phyloP scores from a whole-genome alignment of 1,140 invertebrate genomes.

The Aporrectodea caliginosa region DNA sequence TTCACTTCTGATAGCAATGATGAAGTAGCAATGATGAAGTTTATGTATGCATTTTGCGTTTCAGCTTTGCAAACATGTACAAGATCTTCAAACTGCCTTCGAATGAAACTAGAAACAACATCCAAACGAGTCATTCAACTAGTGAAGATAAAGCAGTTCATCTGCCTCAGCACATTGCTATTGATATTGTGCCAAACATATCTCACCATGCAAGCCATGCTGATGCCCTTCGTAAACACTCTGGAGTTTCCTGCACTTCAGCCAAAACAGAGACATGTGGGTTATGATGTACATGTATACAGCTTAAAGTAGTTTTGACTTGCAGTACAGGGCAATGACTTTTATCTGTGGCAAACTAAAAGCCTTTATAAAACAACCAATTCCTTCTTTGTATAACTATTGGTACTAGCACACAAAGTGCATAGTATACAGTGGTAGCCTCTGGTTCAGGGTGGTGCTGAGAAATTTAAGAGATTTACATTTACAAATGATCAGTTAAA shows the following conservation, averaged over 20 bases:
- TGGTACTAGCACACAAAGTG: too few species aligned
- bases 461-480: too few species aligned
- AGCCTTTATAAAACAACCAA: too few species aligned
- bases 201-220: not conserved
- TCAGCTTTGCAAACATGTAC: not conserved
- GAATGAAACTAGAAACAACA: too few species aligned
- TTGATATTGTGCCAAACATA: not conserved
- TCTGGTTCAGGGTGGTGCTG: not conserved
- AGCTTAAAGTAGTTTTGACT: too few species aligned
- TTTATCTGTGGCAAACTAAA: not conserved
- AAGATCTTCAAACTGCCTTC: not conserved
- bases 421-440: not conserved
- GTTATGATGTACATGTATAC: too few species aligned
- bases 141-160: not conserved
- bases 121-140: not conserved
- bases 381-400: too few species aligned
- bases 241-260: not conserved
- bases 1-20: too few species aligned
- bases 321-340: not conserved
- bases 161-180: not conserved
- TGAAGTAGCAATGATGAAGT: too few species aligned
- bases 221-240: not conserved
- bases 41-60: too few species aligned
- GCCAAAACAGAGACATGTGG: not conserved
- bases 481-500: too few species aligned